These are phyloP conservation scores for Vulpes ferrilata DNA, from an alignment of 2,113 vertebrate genomes.

Conservation along the genomic window DNA sequence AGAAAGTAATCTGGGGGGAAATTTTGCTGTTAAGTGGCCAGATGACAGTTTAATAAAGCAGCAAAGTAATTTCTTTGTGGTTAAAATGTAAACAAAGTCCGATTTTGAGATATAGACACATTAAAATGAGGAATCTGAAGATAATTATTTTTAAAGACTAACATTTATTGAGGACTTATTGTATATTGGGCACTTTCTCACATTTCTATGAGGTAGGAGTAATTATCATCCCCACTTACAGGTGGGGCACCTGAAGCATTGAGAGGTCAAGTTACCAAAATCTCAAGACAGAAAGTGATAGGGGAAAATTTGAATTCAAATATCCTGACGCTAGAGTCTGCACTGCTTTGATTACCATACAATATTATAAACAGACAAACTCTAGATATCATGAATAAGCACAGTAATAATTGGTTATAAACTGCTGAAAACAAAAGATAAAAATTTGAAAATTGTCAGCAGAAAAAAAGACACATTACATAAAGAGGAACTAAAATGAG, in stretches of 20 bases:
- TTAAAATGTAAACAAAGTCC: conserved; percentile 18
- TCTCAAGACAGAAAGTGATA: conserved; percentile 37
- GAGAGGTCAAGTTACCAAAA: neutral
- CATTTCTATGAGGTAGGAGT: neutral
- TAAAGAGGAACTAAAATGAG: neutral
- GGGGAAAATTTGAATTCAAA: conserved; percentile 12
- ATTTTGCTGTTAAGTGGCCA: conserved; percentile 36
- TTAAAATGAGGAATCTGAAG: neutral
- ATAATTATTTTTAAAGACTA: neutral
- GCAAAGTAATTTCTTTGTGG: neutral
- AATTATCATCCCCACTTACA: neutral
- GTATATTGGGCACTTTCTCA: neutral
- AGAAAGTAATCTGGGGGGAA: neutral
- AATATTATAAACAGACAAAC: conserved; percentile 32
- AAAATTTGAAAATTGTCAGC: neutral
- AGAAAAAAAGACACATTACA: neutral
- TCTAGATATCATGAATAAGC: conserved; percentile 36
- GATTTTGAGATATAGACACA: neutral
- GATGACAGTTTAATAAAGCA: neutral
- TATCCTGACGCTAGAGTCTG: neutral
- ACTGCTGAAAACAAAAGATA: neutral
- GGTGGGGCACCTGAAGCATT: neutral
- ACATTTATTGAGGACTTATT: neutral
- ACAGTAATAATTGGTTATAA: neutral
- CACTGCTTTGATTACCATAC: neutral